These are phyloP conservation scores for Heteractis magnifica DNA, from an alignment of 92 coral and sea anemone species.

Conservation along the genomic window DNA sequence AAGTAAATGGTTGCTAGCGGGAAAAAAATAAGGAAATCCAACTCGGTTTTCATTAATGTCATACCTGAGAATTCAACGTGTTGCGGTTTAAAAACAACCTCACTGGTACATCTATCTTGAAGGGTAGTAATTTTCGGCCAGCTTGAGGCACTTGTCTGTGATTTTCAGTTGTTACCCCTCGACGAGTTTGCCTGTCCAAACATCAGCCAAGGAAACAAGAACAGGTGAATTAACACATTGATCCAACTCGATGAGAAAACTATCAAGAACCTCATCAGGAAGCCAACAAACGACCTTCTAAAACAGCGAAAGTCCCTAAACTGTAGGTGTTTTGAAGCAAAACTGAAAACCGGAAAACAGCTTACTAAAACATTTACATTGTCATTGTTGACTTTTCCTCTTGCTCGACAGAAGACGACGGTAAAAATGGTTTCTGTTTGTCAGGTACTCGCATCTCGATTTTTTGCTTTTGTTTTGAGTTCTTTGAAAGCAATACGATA, in stretches of 20 bases:
- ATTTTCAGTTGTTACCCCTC: neutral
- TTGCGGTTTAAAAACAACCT: neutral
- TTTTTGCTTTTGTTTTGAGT: neutral
- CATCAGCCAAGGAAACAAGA: neutral
- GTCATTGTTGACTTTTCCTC: neutral
- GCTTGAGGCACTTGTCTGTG: neutral
- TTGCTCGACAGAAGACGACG: conserved; percentile 2
- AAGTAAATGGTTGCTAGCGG: neutral
- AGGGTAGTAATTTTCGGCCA: neutral
- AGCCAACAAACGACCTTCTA: neutral
- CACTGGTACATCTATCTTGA: neutral
- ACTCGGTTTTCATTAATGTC: no score
- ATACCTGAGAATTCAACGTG: neutral
- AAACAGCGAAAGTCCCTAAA: neutral
- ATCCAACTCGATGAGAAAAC: neutral
- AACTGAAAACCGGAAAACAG: neutral
- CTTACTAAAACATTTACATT: neutral
- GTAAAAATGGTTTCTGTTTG: neutral
- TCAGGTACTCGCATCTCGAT: neutral
- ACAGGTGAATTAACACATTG: neutral
- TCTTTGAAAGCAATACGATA: neutral
- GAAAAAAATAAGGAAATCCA: neutral
- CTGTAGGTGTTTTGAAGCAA: neutral
- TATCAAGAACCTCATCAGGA: neutral
- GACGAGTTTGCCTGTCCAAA: neutral